These are phyloP conservation scores for Cryptosula pallasiana DNA, from an alignment of 2,888 invertebrate species.

Conservation along the genomic window DNA sequence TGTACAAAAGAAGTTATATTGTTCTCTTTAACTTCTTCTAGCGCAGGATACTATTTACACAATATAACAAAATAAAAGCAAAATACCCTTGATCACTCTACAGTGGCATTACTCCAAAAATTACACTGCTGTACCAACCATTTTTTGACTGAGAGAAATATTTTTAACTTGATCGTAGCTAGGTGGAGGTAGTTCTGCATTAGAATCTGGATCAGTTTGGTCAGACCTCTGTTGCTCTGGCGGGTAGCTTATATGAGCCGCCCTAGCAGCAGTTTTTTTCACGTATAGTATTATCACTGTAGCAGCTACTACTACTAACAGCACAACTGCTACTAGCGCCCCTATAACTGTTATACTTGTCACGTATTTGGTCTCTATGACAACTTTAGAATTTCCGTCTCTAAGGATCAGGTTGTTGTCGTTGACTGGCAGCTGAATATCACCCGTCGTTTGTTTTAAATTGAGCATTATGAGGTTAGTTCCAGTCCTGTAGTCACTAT, in stretches of 20 bases:
- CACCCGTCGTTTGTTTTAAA: not conserved
- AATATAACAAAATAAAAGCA: not conserved
- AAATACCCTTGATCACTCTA: no score
- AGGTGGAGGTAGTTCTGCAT: not conserved
- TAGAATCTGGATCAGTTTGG: no score
- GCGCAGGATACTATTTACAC: no score
- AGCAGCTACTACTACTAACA: not conserved
- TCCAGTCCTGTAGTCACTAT: not conserved
- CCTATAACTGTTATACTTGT: not conserved
- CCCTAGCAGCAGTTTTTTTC: not conserved
- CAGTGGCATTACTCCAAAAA: no score
- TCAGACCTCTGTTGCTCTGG: not conserved
- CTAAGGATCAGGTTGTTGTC: not conserved
- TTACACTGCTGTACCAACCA: slow-evolving; percentile 7
- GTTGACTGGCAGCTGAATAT: not conserved
- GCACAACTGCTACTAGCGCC: not conserved
- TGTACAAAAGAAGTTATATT: no score
- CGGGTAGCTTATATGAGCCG: not conserved
- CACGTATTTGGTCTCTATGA: not conserved
- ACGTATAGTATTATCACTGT: not conserved
- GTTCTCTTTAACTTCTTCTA: no score
- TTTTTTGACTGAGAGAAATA: not conserved
- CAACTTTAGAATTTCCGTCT: not conserved
- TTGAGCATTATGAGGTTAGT: slow-evolving; percentile 10
- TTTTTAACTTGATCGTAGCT: slow-evolving; percentile 3